Evolutionary conservation across 2,797 vertebrate species (phyloP), one percentile per base, ranked within the genome.

Genomic region (Mus minutoides): DNA sequence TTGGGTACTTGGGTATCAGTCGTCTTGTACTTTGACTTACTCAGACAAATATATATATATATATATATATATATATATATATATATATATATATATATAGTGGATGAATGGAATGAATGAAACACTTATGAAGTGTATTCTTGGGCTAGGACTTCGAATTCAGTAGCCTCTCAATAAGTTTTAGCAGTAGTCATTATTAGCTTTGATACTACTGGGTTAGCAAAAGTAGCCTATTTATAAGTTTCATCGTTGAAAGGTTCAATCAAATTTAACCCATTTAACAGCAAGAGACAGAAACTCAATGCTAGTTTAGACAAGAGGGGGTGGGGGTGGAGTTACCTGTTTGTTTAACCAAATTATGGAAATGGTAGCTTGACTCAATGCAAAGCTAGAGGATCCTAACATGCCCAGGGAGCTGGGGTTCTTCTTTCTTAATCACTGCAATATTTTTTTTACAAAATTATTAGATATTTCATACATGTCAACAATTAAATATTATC

Each of bases 181-280:
- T 78, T 58, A 96, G 64, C 16, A 76, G 49, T 87, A 87, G 49
- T 54, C 86, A 69, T 85, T 60, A 75, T 78, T 54, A 84, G 52
- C 43, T 37, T 62, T 83, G 34, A 86, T 58, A 52, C 67, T 56
- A 86, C 17, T 75, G 3, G 8, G 37, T 62, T 13, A 49, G 62
- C 40, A 62, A 92, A 94, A 64, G 31, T 73, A 67, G 92, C 46
- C 34, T 40, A 79, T 75, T 83, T 37, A 9, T 75, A 94, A 77
- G 46, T 77, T 80, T 84, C 37, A 94, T 75, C 85, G 88, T 11
- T 34, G 46, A 85, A 77, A 8, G 31, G 24, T 10, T 60, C 58
- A 60, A 62, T 93, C 90, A 82, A n/a, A 91, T 6, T 56, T 73
- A 90, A 54, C 26, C 11, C 34, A 85, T 73, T 73, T 71, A 52